Conservation (phyloP, 2,113 vertebrate genomes). For the human region GRCh38 chr14:73502001-73502500, state of each 20-base stretch:
- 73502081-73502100: too few species aligned
- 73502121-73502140: too few species aligned
- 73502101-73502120: too few species aligned
- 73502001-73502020: too few species aligned
- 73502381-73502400: not conserved
- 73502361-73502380: not conserved
- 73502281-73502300: not conserved
- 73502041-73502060: too few species aligned
- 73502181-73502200: too few species aligned
- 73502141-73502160: too few species aligned
- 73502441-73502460: not conserved
- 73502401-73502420: not conserved
- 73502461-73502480: not conserved
- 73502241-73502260: not conserved
- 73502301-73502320: not conserved
- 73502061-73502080: too few species aligned
- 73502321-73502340: conserved; percentile 1
- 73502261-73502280: not conserved
- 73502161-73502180: too few species aligned
- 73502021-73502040: rapidly evolving
- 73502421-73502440: not conserved
- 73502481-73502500: not conserved
- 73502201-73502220: not conserved
- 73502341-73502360: not conserved
- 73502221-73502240: conserved; percentile 15